Percentiles rank a stretch among this genome's conserved stretches.
These are phyloP conservation scores for Lithosia quadra DNA, from an alignment of 2,888 invertebrate genomes.

Conservation along the genomic window DNA sequence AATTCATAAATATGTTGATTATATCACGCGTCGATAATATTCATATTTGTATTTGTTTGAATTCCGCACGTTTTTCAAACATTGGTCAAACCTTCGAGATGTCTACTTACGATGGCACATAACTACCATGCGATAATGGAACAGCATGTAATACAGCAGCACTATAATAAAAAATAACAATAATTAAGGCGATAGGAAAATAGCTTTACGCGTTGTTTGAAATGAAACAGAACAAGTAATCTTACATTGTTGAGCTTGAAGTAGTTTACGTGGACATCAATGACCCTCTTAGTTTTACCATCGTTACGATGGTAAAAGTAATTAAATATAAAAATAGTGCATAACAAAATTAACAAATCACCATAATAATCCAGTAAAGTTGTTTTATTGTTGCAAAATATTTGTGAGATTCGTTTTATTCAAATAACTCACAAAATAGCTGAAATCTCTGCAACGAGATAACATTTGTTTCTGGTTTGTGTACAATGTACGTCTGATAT, in stretches of 20 bases:
- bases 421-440: conserved; percentile 24
- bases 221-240: background rate
- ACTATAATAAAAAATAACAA: no score
- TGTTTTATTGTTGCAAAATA: background rate
- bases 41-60: background rate
- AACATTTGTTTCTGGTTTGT: conserved; percentile 31
- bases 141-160: no score
- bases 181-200: no score
- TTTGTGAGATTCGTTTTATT: conserved; percentile 1
- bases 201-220: no score
- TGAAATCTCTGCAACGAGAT: conserved; percentile 32
- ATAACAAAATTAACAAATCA: no score
- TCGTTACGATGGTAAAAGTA: no score
- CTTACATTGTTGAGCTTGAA: background rate
- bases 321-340: no score
- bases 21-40: background rate
- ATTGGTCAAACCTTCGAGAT: no score
- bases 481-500: conserved; percentile 20
- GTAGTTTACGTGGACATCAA: no score
- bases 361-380: no score
- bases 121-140: background rate
- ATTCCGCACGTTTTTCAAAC: background rate
- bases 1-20: background rate
- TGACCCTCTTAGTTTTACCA: no score
- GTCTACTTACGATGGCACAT: no score